These are phyloP conservation scores for Centruroides vittatus DNA, from an alignment of 1,140 invertebrate genomes.

Conservation along the genomic window DNA sequence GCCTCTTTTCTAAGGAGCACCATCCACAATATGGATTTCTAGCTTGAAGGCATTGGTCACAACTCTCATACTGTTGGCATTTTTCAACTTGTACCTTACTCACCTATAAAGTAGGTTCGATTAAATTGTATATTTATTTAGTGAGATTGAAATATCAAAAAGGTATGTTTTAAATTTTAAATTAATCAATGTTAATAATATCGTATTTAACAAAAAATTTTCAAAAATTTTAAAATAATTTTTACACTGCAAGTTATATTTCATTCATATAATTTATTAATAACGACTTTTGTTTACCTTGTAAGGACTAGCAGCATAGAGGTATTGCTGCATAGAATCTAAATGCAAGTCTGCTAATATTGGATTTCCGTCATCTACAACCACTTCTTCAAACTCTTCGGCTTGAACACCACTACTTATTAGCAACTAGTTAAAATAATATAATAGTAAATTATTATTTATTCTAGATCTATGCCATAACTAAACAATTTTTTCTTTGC, in stretches of 20 bases:
- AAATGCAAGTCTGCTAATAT: constrained; percentile 70
- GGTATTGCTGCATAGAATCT: constrained; percentile 53
- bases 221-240: too few species aligned
- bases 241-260: too few species aligned
- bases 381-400: constrained; percentile 59
- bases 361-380: constrained; percentile 49
- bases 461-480: too few species aligned
- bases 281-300: constrained; percentile 33
- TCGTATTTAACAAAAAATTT: too few species aligned
- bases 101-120: neutral
- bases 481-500: too few species aligned
- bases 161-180: too few species aligned
- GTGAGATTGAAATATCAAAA: too few species aligned
- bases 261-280: too few species aligned
- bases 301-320: constrained; percentile 54
- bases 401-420: constrained; percentile 44
- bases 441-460: constrained; percentile 8
- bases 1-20: constrained; percentile 90
- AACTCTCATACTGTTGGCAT: constrained; percentile 11
- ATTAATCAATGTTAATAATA: too few species aligned
- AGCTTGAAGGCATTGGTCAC: constrained; percentile 67
- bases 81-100: constrained; percentile 13
- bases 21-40: constrained; percentile 95
- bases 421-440: constrained; percentile 37
- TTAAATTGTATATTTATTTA: too few species aligned